phyloP scores from a whole-genome alignment of 1,140 invertebrate genomes.

The Lithobius niger region DNA sequence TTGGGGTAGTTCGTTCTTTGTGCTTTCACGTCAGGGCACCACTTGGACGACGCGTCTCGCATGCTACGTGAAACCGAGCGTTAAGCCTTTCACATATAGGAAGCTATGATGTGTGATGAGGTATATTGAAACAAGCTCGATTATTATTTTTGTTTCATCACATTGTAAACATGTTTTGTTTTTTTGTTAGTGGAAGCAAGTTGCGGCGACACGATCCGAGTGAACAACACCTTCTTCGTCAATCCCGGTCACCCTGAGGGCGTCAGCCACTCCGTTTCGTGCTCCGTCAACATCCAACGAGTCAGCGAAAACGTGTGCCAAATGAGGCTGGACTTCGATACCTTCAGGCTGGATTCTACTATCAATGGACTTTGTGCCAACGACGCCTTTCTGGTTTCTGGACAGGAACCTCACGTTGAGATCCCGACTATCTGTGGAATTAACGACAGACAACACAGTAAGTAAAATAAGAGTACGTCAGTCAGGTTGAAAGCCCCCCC shows the following conservation, averaged over 20 bases:
- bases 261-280: slow-evolving; percentile 46
- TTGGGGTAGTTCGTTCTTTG: too few relatives aligned
- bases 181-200: slow-evolving; percentile 51
- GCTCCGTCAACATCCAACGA: slow-evolving; percentile 50
- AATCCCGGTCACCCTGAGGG: slow-evolving; percentile 23
- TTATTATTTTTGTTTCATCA: not conserved
- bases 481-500: too few relatives aligned
- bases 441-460: slow-evolving; percentile 60
- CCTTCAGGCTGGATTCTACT: slow-evolving; percentile 33
- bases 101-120: not conserved
- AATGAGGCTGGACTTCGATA: slow-evolving; percentile 61
- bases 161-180: slow-evolving; percentile 15
- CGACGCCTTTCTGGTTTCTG: slow-evolving; percentile 53
- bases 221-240: slow-evolving; percentile 27
- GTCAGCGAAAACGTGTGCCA: slow-evolving; percentile 57
- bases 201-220: slow-evolving; percentile 21
- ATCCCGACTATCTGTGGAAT: slow-evolving; percentile 61
- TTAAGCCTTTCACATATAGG: not conserved
- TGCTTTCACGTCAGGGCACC: too few relatives aligned
- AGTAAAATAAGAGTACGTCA: slow-evolving; percentile 15
- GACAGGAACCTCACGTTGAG: slow-evolving; percentile 51
- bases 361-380: slow-evolving; percentile 52
- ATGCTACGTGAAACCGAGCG: not conserved
- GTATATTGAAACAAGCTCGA: too few relatives aligned
- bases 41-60: not conserved